Conservation (phyloP, 2,113 vertebrate genomes). For the Lepisosteus osseus region DNA sequence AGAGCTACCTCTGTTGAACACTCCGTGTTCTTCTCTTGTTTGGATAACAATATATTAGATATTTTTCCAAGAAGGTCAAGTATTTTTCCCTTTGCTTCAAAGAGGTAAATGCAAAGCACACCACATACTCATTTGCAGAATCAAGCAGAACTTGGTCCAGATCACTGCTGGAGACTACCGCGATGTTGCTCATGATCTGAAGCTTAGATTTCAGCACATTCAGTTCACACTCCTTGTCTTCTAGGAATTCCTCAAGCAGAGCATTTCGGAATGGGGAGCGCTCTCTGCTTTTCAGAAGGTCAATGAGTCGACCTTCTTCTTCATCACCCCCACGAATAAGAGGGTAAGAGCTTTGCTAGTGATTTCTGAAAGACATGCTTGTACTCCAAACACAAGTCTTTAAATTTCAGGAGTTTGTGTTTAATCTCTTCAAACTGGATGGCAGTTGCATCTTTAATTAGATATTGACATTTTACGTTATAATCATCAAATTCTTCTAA, state of each 20-base stretch:
- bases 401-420: slow-evolving; percentile 28
- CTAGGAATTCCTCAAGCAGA: slow-evolving; percentile 16
- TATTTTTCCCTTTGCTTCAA: slow-evolving; percentile 15
- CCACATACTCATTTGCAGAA: slow-evolving; percentile 21
- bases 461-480: slow-evolving; percentile 28
- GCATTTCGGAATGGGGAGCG: slow-evolving; percentile 27
- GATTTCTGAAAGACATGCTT: slow-evolving; percentile 30
- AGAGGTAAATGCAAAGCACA: slow-evolving; percentile 25
- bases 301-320: slow-evolving; percentile 27
- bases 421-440: slow-evolving; percentile 29
- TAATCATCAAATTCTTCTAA: slow-evolving; percentile 26
- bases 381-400: slow-evolving; percentile 25
- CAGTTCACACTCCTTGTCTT: slow-evolving; percentile 29
- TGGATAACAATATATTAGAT: slow-evolving; percentile 13
- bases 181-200: slow-evolving; percentile 22
- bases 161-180: slow-evolving; percentile 23
- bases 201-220: slow-evolving; percentile 28
- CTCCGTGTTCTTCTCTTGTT: neutral
- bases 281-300: slow-evolving; percentile 20
- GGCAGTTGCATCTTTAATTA: slow-evolving; percentile 24
- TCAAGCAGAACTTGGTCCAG: slow-evolving; percentile 24
- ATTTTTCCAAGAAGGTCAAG: slow-evolving; percentile 20
- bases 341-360: slow-evolving; percentile 25
- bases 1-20: neutral
- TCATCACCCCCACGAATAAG: slow-evolving; percentile 29